Percentiles rank a stretch among this genome's conserved stretches.
phyloP scores from a whole-genome alignment of 2,797 vertebrate species.

The Phaenicophaeus curvirostris region DNA sequence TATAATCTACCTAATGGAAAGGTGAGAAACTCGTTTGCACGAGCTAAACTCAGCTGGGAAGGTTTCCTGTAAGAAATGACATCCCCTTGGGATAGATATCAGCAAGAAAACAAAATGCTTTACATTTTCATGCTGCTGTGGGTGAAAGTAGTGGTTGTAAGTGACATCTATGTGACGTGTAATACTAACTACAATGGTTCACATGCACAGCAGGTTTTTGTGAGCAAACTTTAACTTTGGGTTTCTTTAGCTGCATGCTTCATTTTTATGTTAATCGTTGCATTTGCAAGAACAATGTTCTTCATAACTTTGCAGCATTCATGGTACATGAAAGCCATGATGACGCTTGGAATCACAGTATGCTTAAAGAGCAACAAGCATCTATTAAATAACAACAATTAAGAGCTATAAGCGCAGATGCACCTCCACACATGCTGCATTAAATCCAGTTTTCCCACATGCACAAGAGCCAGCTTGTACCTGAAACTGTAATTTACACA shows the following conservation, averaged over 20 bases:
- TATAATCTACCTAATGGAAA: background rate
- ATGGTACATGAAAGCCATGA: accelerated
- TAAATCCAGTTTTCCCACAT: background rate
- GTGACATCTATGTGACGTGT: background rate
- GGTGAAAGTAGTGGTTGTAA: background rate
- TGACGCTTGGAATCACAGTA: background rate
- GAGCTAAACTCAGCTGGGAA: background rate
- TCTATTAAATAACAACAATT: background rate
- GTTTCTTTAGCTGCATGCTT: background rate
- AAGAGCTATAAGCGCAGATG: background rate
- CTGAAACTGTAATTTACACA: background rate
- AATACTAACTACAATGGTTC: background rate
- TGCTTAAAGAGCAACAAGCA: background rate
- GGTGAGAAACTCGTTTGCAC: background rate
- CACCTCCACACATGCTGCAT: background rate
- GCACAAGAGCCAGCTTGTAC: background rate
- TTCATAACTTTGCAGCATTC: background rate
- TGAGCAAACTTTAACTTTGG: background rate
- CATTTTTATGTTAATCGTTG: background rate
- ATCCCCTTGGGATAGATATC: background rate
- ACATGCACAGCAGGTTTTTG: accelerated
- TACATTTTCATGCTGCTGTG: background rate
- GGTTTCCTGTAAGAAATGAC: background rate
- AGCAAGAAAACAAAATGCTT: constrained; percentile 1
- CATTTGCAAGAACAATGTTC: background rate